These are phyloP conservation scores for Tamias sibiricus DNA, from an alignment of 2,113 vertebrate species.

Conservation along the genomic window DNA sequence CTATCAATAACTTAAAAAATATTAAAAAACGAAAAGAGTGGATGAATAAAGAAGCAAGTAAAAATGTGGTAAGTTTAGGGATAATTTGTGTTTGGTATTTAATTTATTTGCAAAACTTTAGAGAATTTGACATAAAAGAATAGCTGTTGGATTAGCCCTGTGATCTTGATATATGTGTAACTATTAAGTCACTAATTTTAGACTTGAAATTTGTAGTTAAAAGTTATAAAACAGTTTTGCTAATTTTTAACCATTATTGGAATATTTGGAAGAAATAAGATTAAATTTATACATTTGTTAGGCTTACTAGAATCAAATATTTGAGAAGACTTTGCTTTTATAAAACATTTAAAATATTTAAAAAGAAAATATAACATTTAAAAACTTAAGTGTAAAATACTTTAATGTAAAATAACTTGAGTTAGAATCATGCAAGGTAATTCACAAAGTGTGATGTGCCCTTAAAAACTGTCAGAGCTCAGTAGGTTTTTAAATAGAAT, in stretches of 20 bases:
- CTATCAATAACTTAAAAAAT: no score
- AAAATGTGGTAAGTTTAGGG: neutral
- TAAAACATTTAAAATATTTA: neutral
- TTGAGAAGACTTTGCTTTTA: neutral
- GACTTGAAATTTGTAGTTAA: neutral
- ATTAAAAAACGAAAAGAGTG: no score
- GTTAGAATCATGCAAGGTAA: neutral
- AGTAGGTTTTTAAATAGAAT: neutral
- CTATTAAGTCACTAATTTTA: neutral
- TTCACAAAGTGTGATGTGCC: neutral
- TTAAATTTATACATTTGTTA: neutral
- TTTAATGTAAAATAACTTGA: neutral
- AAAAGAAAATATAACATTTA: neutral
- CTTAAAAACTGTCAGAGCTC: neutral
- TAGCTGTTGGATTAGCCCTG: neutral
- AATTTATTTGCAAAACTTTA: constrained; percentile 4
- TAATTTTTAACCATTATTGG: neutral
- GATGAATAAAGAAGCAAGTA: no score
- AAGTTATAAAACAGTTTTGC: neutral
- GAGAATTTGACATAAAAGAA: neutral
- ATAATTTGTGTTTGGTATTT: neutral
- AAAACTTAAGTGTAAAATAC: neutral
- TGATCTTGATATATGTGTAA: neutral
- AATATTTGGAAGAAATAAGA: neutral
- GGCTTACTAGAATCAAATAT: neutral